Evolutionary conservation across 2,113 vertebrate species (phyloP), one percentile per base, ranked within the genome.

Genomic region (Notiomystis cincta): DNA sequence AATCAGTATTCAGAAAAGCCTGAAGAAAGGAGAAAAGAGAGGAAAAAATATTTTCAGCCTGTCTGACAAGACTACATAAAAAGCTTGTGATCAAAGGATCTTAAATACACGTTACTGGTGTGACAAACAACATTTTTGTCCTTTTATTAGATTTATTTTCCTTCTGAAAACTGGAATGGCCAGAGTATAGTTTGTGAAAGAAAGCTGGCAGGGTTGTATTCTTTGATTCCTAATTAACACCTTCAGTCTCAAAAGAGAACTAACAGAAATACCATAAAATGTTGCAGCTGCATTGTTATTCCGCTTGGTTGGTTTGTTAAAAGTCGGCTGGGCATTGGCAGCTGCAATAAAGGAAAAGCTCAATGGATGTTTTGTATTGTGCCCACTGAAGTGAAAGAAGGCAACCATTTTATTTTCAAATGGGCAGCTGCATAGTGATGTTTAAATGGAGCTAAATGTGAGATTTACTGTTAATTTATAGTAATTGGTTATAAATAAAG

Each of bases 171-270:
- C 97, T 97, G 97, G 95, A 98, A 96, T 98, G 96, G 97, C 96
- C 95, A 97, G 95, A 97, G 96, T 97, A 97, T 97, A 97, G 96
- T 97, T 97, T 88, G 93, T 98, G 96, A 98, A 98, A 98, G 97
- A 98, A 98, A 97, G 88, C 98, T 98, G 97, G 98, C 97, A 97
- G 97, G 95, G 91, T 97, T 97, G 97, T 98, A 97, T 98, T 98
- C 98, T 98, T 98, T 98, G 97, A 98, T 98, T 98, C 98, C 98
- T 98, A 98, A 98, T 98, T 98, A 98, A 98, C 98, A 98, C 98
- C 98, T 98, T 98, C 96, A 95, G 95, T 98, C 97, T 98, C 97
- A 97, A 98, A 98, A 97, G 98, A 97, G 97, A 97, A 97, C 97
- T 96, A 97, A 97, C 97, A 98, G 98, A 98, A 98, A 98, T 97